phyloP scores from a whole-genome alignment of 53 echinoderm and acorn worm genomes.

The Paracentrotus lividus region DNA sequence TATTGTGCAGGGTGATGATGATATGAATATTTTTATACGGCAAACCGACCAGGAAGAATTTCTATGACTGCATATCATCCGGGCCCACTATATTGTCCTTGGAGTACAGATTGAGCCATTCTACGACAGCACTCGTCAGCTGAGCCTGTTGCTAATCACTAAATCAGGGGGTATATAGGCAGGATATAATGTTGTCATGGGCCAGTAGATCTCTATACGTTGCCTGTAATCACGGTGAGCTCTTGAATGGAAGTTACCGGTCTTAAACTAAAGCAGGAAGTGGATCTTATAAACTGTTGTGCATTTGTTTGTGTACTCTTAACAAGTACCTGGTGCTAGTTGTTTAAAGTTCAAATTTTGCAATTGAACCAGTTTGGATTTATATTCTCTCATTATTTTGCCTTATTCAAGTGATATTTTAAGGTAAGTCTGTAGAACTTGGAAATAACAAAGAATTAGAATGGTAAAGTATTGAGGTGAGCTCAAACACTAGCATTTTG shows the following conservation, averaged over 20 bases:
- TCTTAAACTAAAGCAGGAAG: slow-evolving; percentile 22
- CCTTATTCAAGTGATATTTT: not conserved
- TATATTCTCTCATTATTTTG: not conserved
- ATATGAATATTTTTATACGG: not conserved
- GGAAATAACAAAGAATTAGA: not conserved
- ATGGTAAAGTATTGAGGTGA: not conserved
- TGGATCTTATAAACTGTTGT: not conserved
- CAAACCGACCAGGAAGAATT: slow-evolving; percentile 33
- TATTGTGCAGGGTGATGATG: not conserved
- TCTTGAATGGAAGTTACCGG: not conserved
- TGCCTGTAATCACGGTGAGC: slow-evolving; percentile 7
- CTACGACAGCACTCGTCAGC: not conserved
- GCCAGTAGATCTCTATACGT: not conserved
- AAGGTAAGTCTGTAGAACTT: not conserved
- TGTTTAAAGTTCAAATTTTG: not conserved
- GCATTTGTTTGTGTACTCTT: not conserved
- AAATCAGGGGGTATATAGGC: slow-evolving; percentile 8
- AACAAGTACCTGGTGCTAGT: not conserved
- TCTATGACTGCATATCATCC: not conserved
- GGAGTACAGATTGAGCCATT: slow-evolving; percentile 16
- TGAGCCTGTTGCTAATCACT: not conserved
- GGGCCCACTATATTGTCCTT: not conserved
- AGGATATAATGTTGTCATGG: slow-evolving; percentile 40
- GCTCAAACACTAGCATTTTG: not conserved
- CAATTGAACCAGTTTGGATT: not conserved